Conservation (phyloP, 2,113 vertebrate genomes). For the Ictalurus punctatus region DNA sequence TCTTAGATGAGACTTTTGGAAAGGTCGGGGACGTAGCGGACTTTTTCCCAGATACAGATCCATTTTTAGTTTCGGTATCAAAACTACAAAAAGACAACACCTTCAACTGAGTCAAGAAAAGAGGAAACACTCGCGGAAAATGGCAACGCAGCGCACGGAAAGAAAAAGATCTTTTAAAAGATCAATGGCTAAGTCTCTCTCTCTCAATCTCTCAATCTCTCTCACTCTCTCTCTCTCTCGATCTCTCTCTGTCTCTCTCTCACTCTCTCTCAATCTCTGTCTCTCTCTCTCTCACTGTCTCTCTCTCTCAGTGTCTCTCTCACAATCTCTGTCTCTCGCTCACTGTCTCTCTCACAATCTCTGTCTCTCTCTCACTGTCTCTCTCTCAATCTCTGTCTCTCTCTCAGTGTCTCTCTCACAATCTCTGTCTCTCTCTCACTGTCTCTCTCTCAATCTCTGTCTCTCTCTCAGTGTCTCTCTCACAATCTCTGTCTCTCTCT, state of each 20-base stretch:
- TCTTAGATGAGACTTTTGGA: too few relatives aligned
- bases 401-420: background rate
- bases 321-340: background rate
- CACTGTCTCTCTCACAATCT: background rate
- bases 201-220: background rate
- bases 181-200: background rate
- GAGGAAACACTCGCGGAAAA: too few relatives aligned
- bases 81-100: too few relatives aligned
- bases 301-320: background rate
- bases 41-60: background rate
- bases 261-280: background rate
- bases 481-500: background rate
- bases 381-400: background rate
- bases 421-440: background rate
- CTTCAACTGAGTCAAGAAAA: too few relatives aligned
- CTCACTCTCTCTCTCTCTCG: too few relatives aligned
- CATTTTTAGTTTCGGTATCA: too few relatives aligned
- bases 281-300: background rate
- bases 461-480: background rate
- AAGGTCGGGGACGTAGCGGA: too few relatives aligned
- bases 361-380: background rate
- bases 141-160: too few relatives aligned
- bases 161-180: too few relatives aligned
- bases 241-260: background rate
- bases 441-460: background rate